Evolutionary conservation across 92 coral and sea anemone genomes (phyloP).

Genomic region (Phenganax stokvisi): DNA sequence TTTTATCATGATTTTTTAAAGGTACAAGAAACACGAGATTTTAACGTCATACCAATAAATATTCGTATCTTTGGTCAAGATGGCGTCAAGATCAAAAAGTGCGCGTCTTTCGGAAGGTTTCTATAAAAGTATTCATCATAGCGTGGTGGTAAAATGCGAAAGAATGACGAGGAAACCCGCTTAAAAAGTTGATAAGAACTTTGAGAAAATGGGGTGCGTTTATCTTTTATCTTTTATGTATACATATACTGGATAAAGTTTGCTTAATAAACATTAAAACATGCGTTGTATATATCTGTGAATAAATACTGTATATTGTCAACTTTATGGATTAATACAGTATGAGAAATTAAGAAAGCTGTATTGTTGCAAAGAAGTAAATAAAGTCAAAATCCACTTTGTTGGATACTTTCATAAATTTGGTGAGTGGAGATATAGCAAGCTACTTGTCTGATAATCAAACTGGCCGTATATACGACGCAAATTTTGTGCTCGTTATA

Average conservation of each 20-base stretch:
- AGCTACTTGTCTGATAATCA: background rate
- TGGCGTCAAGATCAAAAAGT: background rate
- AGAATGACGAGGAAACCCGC: background rate
- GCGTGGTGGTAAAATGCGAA: background rate
- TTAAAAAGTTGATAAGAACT: background rate
- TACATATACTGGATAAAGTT: background rate
- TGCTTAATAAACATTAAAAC: background rate
- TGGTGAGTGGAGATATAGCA: background rate
- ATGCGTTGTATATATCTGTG: too few relatives aligned
- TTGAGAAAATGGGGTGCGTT: background rate
- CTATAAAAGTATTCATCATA: constrained; percentile 8
- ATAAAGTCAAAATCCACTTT: constrained; percentile 2
- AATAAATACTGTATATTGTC: too few relatives aligned
- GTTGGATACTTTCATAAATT: background rate
- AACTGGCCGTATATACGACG: background rate
- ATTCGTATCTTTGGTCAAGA: background rate
- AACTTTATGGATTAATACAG: too few relatives aligned
- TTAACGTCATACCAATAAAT: too few relatives aligned
- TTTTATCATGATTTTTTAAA: too few relatives aligned
- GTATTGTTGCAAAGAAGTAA: background rate
- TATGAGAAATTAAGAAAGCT: too few relatives aligned
- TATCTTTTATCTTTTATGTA: background rate
- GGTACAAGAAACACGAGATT: too few relatives aligned
- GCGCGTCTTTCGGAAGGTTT: background rate
- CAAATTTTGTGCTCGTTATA: constrained; percentile 3